These are phyloP conservation scores for Epinephelus coioides DNA, from an alignment of 2,797 vertebrate genomes.

Conservation along the genomic window DNA sequence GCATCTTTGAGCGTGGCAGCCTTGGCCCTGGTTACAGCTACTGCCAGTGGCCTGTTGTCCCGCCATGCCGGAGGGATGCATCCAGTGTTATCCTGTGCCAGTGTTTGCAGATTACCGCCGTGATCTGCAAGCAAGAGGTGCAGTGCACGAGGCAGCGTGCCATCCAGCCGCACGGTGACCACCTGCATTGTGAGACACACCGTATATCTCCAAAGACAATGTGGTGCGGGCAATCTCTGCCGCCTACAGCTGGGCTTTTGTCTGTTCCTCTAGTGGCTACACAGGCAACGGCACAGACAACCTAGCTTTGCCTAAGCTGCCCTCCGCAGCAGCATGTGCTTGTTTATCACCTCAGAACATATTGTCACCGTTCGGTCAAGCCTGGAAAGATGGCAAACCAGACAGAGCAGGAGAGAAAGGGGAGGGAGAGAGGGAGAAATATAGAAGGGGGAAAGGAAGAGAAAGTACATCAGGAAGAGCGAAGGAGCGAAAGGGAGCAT, in stretches of 20 bases:
- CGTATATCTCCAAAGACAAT: conserved; percentile 71
- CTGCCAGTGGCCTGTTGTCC: conserved; percentile 45
- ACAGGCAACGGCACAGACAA: conserved; percentile 64
- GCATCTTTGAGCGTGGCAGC: conserved; percentile 57
- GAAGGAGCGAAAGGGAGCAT: conserved; percentile 41
- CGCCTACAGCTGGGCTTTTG: conserved; percentile 79
- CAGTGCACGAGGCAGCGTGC: conserved; percentile 33
- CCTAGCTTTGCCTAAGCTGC: conserved; percentile 69
- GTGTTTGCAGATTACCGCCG: conserved; percentile 62
- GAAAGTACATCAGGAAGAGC: conserved; percentile 25
- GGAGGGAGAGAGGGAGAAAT: conserved; percentile 35
- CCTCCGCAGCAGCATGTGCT: conserved; percentile 61
- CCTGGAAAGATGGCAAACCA: conserved; percentile 65
- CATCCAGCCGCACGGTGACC: conserved; percentile 68
- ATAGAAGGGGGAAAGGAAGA: conserved; percentile 14
- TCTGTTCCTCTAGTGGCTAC: conserved; percentile 69
- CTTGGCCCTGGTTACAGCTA: conserved; percentile 39
- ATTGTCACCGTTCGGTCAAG: conserved; percentile 74
- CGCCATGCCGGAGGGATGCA: conserved; percentile 41
- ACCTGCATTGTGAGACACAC: conserved; percentile 67
- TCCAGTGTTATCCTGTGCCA: conserved; percentile 41
- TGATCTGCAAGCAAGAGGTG: conserved; percentile 60
- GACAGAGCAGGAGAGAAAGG: conserved; percentile 38
- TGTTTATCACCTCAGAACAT: conserved; percentile 84
- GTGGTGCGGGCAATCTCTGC: conserved; percentile 53